These are phyloP conservation scores for Belgica antarctica DNA, from an alignment of 2,888 invertebrate species.

Conservation along the genomic window DNA sequence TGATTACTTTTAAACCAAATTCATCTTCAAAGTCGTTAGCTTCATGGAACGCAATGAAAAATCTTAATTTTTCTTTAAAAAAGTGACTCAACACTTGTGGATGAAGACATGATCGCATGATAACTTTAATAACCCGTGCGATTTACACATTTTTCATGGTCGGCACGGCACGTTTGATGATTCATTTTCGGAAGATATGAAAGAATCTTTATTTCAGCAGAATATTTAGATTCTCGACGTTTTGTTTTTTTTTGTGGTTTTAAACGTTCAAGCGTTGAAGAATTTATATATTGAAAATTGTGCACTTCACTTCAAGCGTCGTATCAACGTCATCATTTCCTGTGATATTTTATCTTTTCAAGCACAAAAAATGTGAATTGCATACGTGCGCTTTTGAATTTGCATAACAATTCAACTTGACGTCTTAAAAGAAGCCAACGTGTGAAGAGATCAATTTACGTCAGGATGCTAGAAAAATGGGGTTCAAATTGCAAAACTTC, in stretches of 20 bases:
- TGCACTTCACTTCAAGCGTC: background rate
- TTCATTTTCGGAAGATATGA: background rate
- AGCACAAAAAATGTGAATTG: no score
- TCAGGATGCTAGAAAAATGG: no score
- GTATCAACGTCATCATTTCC: background rate
- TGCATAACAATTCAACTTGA: no score
- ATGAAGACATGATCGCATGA: slow-evolving; percentile 32
- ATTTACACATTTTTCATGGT: slow-evolving; percentile 34
- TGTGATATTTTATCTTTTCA: background rate
- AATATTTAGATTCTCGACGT: background rate
- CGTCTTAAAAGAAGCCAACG: no score
- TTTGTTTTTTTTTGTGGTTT: background rate
- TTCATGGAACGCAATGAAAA: background rate
- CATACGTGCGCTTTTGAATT: no score
- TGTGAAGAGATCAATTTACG: no score
- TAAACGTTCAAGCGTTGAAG: background rate
- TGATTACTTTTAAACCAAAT: no score
- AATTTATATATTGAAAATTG: background rate
- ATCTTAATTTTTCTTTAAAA: no score
- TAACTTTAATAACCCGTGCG: slow-evolving; percentile 27
- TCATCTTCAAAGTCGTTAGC: background rate
- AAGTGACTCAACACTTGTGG: background rate
- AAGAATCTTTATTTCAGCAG: background rate
- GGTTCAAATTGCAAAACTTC: no score
- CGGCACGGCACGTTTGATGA: slow-evolving; percentile 11